Evolutionary conservation across 2,797 vertebrate genomes (phyloP), one percentile per base, ranked within the genome.

Genomic region (Poecilia velifera): DNA sequence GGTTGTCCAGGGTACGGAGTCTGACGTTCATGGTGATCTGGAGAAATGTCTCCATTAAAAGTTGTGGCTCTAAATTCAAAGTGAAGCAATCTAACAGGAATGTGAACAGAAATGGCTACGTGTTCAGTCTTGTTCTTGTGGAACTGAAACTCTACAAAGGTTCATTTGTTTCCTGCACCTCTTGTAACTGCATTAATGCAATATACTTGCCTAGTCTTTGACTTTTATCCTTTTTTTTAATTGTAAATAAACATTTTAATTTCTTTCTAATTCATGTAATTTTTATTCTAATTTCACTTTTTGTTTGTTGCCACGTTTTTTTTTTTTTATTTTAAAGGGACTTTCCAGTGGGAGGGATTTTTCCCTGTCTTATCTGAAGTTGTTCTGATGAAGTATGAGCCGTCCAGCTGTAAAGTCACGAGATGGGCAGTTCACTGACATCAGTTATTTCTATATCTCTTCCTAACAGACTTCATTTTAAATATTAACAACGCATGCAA

Each of bases 211-310:
- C 41, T 31, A 47, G 6, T 53, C 6, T 39, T 25, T 8, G 9
- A 22, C 2, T 46, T 77, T 53, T 53, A 53, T 25, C 20, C 2
- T 8, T 22, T 53, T 59, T 94, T 90, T 79, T 43, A 89, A 83
- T 13, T 96, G 95, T 95, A 94, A 96, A 96, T 96, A 96, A 96
- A 96, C 59, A 36, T 94, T 93, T 93, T 86, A 36, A 28, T 68
- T 39, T 39, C 13, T 46, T 34, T 49, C 66, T 34, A n/a, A 46
- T 43, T 9, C 39, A 88, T 84, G 0, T 72, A 55, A 89, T 87
- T 87, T 51, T 84, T 13, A 8, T n/a, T 1, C 2, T 4, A 1
- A 36, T 25, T 76, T 0, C 1, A 8, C 49, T 72, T 53, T 34
- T 64, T 20, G 46, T 4, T 3, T 59, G 25, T 34, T 0, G 4